Conservation (phyloP, 2,113 vertebrate genomes). For the Crypturellus undulatus region DNA sequence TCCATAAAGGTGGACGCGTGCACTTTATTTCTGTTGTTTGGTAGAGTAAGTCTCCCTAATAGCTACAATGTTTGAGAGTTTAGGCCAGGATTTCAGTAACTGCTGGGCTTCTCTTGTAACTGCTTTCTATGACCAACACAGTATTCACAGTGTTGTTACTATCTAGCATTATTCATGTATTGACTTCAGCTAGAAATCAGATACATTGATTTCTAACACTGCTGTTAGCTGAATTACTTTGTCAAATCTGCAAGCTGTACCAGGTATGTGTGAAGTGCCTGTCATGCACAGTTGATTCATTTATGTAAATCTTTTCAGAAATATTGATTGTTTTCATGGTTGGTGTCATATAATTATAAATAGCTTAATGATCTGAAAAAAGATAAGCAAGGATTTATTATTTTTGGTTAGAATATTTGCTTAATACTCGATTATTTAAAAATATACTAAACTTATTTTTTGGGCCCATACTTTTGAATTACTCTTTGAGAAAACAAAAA, state of each 20-base stretch:
- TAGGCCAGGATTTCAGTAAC: constrained; percentile 2
- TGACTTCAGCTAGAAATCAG: constrained; percentile 22
- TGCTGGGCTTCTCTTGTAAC: neutral
- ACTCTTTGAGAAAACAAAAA: neutral
- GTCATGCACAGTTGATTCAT: constrained; percentile 39
- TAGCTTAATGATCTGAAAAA: constrained; percentile 22
- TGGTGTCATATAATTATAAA: constrained; percentile 44
- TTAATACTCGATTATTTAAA: neutral
- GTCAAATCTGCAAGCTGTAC: constrained; percentile 50
- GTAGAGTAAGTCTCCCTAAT: neutral
- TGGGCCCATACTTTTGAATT: neutral
- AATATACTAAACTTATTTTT: neutral
- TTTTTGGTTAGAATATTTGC: constrained; percentile 8
- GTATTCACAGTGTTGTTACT: neutral
- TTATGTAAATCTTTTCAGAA: constrained; percentile 55
- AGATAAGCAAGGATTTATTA: neutral
- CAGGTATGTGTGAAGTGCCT: neutral
- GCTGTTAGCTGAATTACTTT: constrained; percentile 12
- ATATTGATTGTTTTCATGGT: constrained; percentile 41
- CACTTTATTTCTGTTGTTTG: neutral
- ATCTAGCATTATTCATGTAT: neutral
- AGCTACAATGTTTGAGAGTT: neutral
- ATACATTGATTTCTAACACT: constrained; percentile 34
- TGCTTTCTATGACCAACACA: neutral
- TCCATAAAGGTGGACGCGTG: neutral